Conservation (phyloP, 2,888 invertebrate genomes). For the Platycheirus rosarum region DNA sequence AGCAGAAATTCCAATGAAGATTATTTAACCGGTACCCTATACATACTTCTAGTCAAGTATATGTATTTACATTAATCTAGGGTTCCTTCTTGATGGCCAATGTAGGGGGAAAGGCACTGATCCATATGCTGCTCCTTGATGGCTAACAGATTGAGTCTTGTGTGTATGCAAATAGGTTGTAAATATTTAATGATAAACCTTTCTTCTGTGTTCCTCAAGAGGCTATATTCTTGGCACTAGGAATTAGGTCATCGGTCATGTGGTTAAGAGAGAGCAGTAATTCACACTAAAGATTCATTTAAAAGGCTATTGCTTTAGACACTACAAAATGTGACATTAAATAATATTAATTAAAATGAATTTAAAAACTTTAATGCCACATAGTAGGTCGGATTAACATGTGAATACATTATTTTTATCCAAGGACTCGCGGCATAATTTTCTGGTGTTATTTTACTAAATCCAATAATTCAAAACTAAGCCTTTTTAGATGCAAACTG, state of each 20-base stretch:
- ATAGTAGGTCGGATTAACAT: no score
- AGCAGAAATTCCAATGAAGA: conserved; percentile 47
- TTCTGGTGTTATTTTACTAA: no score
- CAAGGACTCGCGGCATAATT: no score
- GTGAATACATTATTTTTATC: no score
- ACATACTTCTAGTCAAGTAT: not conserved
- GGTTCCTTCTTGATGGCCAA: not conserved
- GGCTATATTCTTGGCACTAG: not conserved
- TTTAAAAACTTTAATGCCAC: no score
- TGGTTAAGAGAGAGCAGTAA: conserved; percentile 16
- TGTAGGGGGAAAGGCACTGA: conserved; percentile 11
- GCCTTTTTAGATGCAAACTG: no score
- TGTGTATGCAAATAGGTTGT: conserved; percentile 45
- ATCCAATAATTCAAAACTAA: no score
- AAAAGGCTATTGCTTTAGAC: not conserved
- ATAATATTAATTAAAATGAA: no score
- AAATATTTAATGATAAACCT: conserved; percentile 45
- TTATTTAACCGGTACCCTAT: conserved; percentile 40
- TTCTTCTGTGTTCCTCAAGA: conserved; percentile 12
- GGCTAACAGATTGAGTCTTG: conserved; percentile 38
- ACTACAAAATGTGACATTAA: no score
- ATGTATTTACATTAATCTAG: not conserved
- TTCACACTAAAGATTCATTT: conserved; percentile 17
- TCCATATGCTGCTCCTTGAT: conserved; percentile 17
- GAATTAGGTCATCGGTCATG: conserved; percentile 38